These are phyloP conservation scores for Hypomecis atomaria DNA, from an alignment of 2,888 invertebrate species.

Conservation along the genomic window DNA sequence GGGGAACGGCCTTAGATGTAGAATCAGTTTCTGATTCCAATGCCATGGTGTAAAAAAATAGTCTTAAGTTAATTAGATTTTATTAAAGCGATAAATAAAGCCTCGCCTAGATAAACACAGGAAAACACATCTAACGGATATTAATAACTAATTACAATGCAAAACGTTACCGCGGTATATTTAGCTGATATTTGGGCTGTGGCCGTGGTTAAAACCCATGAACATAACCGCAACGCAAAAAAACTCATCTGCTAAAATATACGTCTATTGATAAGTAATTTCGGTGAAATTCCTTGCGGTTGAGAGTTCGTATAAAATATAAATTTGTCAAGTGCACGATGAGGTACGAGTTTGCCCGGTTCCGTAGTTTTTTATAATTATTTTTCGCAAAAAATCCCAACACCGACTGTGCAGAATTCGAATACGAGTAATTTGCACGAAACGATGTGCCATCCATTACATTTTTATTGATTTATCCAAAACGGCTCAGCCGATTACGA, in stretches of 20 bases:
- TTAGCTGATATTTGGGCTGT: background rate
- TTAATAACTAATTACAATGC: constrained; percentile 8
- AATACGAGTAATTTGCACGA: too few species aligned
- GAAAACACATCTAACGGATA: background rate
- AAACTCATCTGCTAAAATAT: background rate
- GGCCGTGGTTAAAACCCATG: background rate
- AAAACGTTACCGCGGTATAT: constrained; percentile 3
- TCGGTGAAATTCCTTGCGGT: background rate
- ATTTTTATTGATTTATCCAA: too few species aligned
- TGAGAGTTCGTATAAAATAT: background rate
- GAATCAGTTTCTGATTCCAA: too few species aligned
- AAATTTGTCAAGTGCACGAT: too few species aligned
- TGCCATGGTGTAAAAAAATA: too few species aligned
- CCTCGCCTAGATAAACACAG: constrained; percentile 13
- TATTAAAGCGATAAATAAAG: constrained; percentile 3
- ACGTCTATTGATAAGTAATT: background rate
- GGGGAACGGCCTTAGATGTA: too few species aligned
- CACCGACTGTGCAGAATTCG: too few species aligned
- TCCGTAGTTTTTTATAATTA: too few species aligned
- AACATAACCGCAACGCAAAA: background rate
- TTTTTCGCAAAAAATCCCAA: too few species aligned
- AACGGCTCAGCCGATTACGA: too few species aligned
- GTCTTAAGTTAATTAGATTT: background rate
- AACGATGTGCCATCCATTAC: too few species aligned
- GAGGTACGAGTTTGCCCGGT: too few species aligned